Percentiles rank a stretch among this genome's conserved stretches.
phyloP scores from a whole-genome alignment of 53 echinoderm and acorn worm genomes.

The Luidia sarsii region DNA sequence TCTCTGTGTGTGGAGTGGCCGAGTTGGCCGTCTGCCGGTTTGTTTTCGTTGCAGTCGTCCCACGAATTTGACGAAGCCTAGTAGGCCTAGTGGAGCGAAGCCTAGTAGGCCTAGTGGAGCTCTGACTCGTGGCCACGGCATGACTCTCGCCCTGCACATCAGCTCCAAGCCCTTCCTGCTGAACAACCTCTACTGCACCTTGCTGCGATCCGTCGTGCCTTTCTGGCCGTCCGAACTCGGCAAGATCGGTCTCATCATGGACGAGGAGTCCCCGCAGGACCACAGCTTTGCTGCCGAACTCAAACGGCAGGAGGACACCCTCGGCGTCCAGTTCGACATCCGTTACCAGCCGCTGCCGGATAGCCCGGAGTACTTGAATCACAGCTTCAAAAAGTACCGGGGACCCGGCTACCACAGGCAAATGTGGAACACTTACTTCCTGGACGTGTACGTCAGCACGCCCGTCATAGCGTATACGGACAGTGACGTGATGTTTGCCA shows the following conservation, averaged over 20 bases:
- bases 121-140: background rate
- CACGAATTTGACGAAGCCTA: too few relatives aligned
- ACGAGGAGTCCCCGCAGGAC: too few relatives aligned
- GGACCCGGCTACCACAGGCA: background rate
- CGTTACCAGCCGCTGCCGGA: background rate
- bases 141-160: background rate
- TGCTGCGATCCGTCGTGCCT: background rate
- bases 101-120: too few relatives aligned
- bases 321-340: background rate
- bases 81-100: too few relatives aligned
- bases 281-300: background rate
- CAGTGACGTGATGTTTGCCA: background rate
- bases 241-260: background rate
- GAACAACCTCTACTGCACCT: background rate
- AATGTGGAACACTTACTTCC: conserved; percentile 3
- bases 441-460: conserved; percentile 2
- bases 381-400: too few relatives aligned
- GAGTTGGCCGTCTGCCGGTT: too few relatives aligned
- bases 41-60: too few relatives aligned
- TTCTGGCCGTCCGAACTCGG: background rate
- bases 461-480: background rate
- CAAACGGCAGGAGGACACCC: background rate
- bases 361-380: too few relatives aligned
- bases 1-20: too few relatives aligned
- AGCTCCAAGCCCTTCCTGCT: background rate